Base-by-base conservation (phyloP, 2,113 vertebrate species). In the Pangasianodon gigas region DNA sequence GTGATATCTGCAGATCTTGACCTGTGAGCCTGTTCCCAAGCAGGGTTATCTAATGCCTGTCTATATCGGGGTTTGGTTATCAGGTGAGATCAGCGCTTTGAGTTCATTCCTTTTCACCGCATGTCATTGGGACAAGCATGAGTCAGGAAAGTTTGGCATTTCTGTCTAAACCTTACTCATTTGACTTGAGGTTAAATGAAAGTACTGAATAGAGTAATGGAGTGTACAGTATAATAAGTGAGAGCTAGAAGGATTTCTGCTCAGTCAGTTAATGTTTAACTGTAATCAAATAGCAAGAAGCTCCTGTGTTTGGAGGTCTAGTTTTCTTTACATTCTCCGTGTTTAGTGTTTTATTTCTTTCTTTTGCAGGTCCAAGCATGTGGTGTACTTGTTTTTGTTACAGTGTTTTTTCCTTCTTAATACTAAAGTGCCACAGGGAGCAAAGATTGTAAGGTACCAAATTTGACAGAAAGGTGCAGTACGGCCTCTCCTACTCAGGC, bases 251-350 rank as follows among this genome's bases (percentile, higher is more conserved):
- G 92, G 95, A 94, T 95, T 95, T 94, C 94, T 92, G 91, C 93
- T 75, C 71, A 60, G 18, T 88, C 81, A 89, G 95, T 96, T 96
- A 96, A 96, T 96, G 93, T 95, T 96, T 96, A 80, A 96, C 94
- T 89, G 89, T 89, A 92, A 90, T 94, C 94, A 96, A 95, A 96
- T 91, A 95, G 65, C 8, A 89, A 90, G 85, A 87, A 75, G 44
- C 44, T 58, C 26, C 65, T 6, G 32, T 62, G 32, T 83, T 91
- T 89, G 74, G 85, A 90, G 48, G 71, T 65, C 21, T 77, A 24
- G 71, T 52, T 87, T 88, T 84, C 90, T 92, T 89, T 67, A 85
- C 10, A 1, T 46, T 44, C 21, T 14, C 5, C 11, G 16, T 2
- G 5, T 26, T 67, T 29, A 62, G 29, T 82, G 51, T 9, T 29